Evolutionary conservation across 2,888 invertebrate genomes (phyloP).

Genomic region (Stenodema calcarata): DNA sequence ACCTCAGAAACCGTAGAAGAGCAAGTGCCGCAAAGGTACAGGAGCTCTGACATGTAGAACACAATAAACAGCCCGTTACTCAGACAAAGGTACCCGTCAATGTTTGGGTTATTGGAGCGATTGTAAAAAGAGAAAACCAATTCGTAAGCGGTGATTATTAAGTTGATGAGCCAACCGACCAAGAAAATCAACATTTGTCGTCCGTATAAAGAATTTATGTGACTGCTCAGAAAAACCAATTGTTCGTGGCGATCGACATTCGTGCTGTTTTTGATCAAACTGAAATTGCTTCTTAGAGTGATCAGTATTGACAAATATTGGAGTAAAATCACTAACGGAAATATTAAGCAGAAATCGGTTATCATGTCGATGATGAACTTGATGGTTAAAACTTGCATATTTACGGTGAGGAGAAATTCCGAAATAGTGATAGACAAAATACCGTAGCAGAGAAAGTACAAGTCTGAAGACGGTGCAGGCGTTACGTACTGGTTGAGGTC

Average conservation of each 20-base stretch:
- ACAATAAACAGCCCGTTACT: background rate
- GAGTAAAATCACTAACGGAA: background rate
- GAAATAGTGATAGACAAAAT: background rate
- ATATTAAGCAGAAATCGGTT: background rate
- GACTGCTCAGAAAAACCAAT: background rate
- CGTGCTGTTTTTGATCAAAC: background rate
- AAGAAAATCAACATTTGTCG: constrained; percentile 7
- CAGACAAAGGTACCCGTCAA: background rate
- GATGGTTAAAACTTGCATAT: background rate
- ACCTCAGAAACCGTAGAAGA: background rate
- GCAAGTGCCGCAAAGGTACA: constrained; percentile 2
- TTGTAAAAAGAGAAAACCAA: background rate
- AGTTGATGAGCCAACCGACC: background rate
- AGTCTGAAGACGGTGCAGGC: background rate
- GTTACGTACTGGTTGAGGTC: background rate
- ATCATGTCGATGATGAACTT: background rate
- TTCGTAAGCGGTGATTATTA: background rate
- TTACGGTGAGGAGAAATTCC: background rate
- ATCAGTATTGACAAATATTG: background rate
- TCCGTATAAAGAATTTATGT: background rate
- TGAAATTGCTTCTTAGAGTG: background rate
- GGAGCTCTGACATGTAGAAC: background rate
- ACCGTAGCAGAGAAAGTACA: background rate
- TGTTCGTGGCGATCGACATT: background rate
- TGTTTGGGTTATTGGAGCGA: background rate